Evolutionary conservation across 2,797 vertebrate species (phyloP).

Genomic region (Gorsachius magnificus): DNA sequence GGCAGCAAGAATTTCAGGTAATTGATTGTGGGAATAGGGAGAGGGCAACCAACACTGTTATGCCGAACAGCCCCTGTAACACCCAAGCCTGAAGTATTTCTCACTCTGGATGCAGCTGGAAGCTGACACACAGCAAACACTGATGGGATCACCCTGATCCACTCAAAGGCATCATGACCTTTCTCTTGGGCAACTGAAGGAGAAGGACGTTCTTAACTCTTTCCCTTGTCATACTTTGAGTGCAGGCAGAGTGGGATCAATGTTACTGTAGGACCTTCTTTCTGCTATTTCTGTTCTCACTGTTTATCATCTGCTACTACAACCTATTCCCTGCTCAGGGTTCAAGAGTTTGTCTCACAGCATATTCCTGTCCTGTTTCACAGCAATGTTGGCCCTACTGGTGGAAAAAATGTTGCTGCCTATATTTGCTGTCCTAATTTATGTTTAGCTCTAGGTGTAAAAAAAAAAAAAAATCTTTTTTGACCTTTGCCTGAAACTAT

Average conservation of each 20-base stretch:
- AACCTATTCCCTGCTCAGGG: neutral
- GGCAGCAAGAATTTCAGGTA: neutral
- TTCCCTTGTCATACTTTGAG: neutral
- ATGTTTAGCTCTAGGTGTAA: neutral
- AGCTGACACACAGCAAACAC: neutral
- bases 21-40: neutral
- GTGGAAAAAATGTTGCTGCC: neutral
- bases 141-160: neutral
- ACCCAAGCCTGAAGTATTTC: neutral
- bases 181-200: neutral
- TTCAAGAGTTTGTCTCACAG: neutral
- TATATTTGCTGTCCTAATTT: neutral
- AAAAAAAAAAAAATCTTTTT: fast-evolving
- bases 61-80: neutral
- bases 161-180: neutral
- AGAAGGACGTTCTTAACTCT: neutral
- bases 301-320: neutral
- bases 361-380: neutral
- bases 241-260: neutral
- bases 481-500: neutral
- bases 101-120: neutral
- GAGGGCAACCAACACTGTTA: neutral
- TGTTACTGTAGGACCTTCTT: neutral
- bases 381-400: neutral
- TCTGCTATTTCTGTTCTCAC: neutral